These are phyloP conservation scores for Epizoanthus ramosus DNA, from an alignment of 92 coral and sea anemone species.

Conservation along the genomic window DNA sequence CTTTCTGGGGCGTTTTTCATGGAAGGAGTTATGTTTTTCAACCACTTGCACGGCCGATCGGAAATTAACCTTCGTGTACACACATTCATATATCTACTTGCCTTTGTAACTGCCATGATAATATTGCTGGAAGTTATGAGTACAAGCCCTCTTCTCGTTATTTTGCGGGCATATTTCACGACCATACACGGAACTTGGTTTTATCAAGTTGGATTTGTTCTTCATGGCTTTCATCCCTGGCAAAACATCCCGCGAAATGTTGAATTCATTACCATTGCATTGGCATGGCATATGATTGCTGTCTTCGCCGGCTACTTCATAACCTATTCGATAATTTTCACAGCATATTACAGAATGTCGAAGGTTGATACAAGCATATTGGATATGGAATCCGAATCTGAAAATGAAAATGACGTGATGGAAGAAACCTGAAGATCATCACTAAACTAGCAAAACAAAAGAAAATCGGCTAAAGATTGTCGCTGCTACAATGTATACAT, in stretches of 20 bases:
- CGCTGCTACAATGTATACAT: too few relatives aligned
- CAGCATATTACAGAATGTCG: background rate
- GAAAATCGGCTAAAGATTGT: background rate
- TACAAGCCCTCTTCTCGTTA: slow-evolving; percentile 43
- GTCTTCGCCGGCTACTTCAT: background rate
- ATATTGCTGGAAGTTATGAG: slow-evolving; percentile 58
- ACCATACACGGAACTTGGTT: slow-evolving; percentile 91
- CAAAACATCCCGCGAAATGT: slow-evolving; percentile 50
- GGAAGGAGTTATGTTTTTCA: slow-evolving; percentile 78
- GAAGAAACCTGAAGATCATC: background rate
- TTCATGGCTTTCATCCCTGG: slow-evolving; percentile 78
- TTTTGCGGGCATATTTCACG: slow-evolving; percentile 70
- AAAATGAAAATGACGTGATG: background rate
- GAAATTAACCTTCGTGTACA: slow-evolving; percentile 75
- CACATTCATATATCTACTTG: slow-evolving; percentile 68
- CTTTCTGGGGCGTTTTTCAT: slow-evolving; percentile 70
- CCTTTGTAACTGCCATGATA: slow-evolving; percentile 60
- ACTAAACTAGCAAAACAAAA: too few relatives aligned
- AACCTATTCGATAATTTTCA: slow-evolving; percentile 5
- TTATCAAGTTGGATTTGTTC: slow-evolving; percentile 79
- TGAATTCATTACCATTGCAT: slow-evolving; percentile 67
- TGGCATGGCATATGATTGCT: slow-evolving; percentile 71
- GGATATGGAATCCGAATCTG: slow-evolving; percentile 32
- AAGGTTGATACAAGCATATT: background rate
- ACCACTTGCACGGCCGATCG: slow-evolving; percentile 80